Base-by-base conservation (phyloP, 2,113 vertebrate genomes). In the Heloderma charlesbogerti region DNA sequence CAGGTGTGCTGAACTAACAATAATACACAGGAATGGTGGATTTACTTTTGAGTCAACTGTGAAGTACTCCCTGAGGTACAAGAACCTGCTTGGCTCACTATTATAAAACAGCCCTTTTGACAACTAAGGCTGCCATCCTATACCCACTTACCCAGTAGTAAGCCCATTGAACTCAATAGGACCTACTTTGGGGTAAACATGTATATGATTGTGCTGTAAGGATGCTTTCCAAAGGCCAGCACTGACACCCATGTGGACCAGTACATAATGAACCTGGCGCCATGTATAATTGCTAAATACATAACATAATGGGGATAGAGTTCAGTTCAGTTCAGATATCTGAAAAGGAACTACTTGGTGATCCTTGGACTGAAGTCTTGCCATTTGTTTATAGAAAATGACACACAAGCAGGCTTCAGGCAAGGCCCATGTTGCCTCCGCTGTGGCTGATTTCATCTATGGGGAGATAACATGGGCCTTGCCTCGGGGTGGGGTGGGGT, bases 1-100 rank as follows among this genome's bases (percentile, higher is more conserved):
- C 88, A 91, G 89, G 75, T 78, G 85, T 91, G 92, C 77, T 89
- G 15, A 20, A 72, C 91, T 80, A 94, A 91, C 81, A 82, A 2
- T 86, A 91, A 92, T 0, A 20, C 71, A 20, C 89, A 91, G 45
- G n/a, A 80, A 54, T 67, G 20, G 60, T 0, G 1, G 80, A 20
- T 93, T 74, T 60, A 69, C 86, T 94, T 67, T 2, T 67, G 79
- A 12, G 22, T 88, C 20, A 79, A 92, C 78, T 92, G 81, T 89
- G 57, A 81, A 79, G 89, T 91, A 92, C 90, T 92, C 43, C 91
- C 93, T 34, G 34, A 86, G 29, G 66, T 86, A 79, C 45, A 79
- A 80, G 27, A 71, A 20, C 69, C 60, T 43, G 16, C 48, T 60
- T 71, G 45, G 16, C 16, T 80, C 12, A 3, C 20, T 86, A 31